phyloP scores from a whole-genome alignment of 2,888 invertebrate species.

The Ectobius pallidus region DNA sequence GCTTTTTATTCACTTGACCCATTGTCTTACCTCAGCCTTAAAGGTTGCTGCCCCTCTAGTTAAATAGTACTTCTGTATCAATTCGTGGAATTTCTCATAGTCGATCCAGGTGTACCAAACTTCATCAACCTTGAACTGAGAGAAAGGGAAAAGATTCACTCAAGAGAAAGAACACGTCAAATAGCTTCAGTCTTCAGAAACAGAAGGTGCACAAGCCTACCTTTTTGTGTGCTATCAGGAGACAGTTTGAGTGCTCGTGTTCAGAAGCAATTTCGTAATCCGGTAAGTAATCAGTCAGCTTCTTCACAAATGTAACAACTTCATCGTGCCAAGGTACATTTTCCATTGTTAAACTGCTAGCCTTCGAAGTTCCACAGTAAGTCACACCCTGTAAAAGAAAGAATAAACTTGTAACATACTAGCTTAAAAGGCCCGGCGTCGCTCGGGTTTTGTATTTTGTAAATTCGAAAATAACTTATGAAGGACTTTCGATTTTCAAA shows the following conservation, averaged over 20 bases:
- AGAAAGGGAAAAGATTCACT: slow-evolving; percentile 34
- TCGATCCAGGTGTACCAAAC: slow-evolving; percentile 66
- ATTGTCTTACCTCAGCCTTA: slow-evolving; percentile 52
- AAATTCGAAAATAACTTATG: too few species aligned
- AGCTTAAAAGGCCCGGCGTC: too few species aligned
- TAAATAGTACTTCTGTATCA: slow-evolving; percentile 53
- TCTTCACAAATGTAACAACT: slow-evolving; percentile 58
- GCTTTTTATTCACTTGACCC: too few species aligned
- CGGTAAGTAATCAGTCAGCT: slow-evolving; percentile 54
- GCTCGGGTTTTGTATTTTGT: too few species aligned
- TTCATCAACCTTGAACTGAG: slow-evolving; percentile 57
- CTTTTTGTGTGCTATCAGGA: slow-evolving; percentile 60
- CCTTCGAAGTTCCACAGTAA: slow-evolving; percentile 62
- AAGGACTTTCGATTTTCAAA: too few species aligned
- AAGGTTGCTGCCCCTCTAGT: slow-evolving; percentile 54
- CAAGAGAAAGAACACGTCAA: too few species aligned
- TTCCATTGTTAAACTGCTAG: slow-evolving; percentile 60
- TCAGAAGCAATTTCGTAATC: slow-evolving; percentile 62
- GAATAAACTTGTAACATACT: too few species aligned
- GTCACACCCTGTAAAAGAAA: slow-evolving; percentile 59
- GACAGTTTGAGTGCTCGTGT: slow-evolving; percentile 65
- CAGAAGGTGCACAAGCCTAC: too few species aligned
- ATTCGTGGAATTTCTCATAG: slow-evolving; percentile 59
- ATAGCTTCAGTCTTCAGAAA: too few species aligned
- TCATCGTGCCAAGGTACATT: slow-evolving; percentile 67